Base-by-base conservation (phyloP, 2,113 vertebrate genomes). In the Amblyopsis rosae region DNA sequence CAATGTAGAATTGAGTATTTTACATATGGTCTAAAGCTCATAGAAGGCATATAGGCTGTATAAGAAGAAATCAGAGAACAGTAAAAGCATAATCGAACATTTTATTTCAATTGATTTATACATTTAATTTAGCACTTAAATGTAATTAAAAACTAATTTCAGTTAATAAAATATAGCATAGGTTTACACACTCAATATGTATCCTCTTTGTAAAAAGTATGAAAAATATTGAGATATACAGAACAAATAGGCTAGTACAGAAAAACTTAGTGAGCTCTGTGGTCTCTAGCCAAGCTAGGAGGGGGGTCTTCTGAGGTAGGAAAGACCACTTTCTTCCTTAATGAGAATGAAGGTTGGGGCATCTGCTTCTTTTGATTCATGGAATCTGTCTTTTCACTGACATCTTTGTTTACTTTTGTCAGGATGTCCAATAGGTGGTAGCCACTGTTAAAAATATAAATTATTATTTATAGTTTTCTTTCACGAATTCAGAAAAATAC, bases 361-460 rank as follows among this genome's bases (percentile, higher is more conserved):
- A 96, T 98, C 85, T 97, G 96, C 73, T 94, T 96, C 78, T n/a
- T 92, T 7, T 0, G 11, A 0, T 87, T 84, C 0, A 0, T 0
- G 3, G 0, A 0, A 59, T 84, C 86, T 0, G 54, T 71, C 78
- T 75, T 90, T 54, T 8, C 69, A 65, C 95, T 90, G 16, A 98
- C 95, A 10, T 96, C 94, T 5, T 80, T 47, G 46, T 97, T 98
- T 82, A 98, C 96, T 65, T 91, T 80, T 1, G 95, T 97, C 72
- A 97, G 90, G 78, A 98, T 95, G 0, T 93, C 91, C 77, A 97
- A 71, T 65, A 98, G 92, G 83, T 98, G 95, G 69, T 55, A 16
- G 9, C 70, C 69, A 4, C 95, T 97, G 81, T 3, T 72, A 54
- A 19, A 58, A 32, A 65, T 19, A 47, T 17, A 13, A 60, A 19